A percentile compares a stretch with the other conserved stretches of the same genome.
Conservation (phyloP, 2,797 vertebrate genomes). For the Hydrophis major region DNA sequence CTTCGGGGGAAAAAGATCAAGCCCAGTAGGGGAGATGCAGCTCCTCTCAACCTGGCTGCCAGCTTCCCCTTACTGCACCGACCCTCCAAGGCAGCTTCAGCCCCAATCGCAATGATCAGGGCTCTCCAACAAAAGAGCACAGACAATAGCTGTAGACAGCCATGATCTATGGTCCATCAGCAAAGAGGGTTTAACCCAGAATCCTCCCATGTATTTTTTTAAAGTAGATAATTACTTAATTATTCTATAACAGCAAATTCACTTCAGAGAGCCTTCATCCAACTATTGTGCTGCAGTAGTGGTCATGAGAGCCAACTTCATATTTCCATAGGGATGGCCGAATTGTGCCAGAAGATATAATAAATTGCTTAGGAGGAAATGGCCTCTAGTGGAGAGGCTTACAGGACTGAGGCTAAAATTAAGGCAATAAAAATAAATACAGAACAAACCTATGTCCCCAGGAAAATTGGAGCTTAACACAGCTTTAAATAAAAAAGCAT, state of each 20-base stretch:
- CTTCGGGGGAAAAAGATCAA: no score
- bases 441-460: background rate
- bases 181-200: no score
- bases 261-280: background rate
- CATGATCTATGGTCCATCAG: no score
- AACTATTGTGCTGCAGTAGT: background rate
- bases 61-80: no score
- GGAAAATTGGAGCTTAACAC: background rate
- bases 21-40: no score
- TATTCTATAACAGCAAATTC: background rate
- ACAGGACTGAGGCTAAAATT: background rate
- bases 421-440: background rate
- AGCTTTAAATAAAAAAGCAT: background rate
- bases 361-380: background rate
- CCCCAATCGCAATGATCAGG: no score
- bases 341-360: background rate
- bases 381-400: background rate
- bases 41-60: no score
- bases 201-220: background rate
- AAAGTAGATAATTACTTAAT: background rate
- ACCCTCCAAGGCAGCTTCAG: no score
- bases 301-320: background rate
- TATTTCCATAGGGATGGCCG: background rate
- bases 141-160: no score
- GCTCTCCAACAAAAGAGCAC: no score